phyloP scores from a whole-genome alignment of 2,888 invertebrate genomes.

The Eilema sororculum region DNA sequence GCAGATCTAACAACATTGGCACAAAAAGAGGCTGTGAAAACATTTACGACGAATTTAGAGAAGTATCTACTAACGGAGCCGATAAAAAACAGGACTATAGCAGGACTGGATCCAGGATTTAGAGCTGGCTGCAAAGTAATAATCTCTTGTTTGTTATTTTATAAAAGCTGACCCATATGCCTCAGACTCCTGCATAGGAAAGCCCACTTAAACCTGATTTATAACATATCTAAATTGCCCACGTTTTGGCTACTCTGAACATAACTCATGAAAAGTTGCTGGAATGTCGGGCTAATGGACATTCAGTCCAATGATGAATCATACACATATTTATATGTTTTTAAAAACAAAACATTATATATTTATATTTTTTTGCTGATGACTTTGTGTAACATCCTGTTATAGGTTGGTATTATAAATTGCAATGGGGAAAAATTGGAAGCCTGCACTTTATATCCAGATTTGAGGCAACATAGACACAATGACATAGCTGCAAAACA shows the following conservation, averaged over 20 bases:
- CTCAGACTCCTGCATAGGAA: too few relatives aligned
- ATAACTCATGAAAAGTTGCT: too few relatives aligned
- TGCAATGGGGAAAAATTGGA: slow-evolving; percentile 90
- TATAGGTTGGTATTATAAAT: slow-evolving; percentile 90
- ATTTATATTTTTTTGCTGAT: background rate
- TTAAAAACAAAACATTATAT: too few relatives aligned
- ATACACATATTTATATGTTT: too few relatives aligned
- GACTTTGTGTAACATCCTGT: slow-evolving; percentile 18
- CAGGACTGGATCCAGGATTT: slow-evolving; percentile 97
- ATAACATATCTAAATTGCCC: background rate
- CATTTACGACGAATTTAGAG: slow-evolving; percentile 94
- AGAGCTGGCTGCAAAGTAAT: slow-evolving; percentile 94
- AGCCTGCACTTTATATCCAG: slow-evolving; percentile 90
- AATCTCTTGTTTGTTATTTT: background rate
- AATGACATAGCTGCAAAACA: slow-evolving; percentile 75
- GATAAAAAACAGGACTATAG: slow-evolving; percentile 91
- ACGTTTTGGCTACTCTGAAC: too few relatives aligned
- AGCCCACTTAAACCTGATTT: background rate
- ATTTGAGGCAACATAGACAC: slow-evolving; percentile 72
- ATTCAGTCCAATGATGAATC: too few relatives aligned
- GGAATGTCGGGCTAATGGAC: too few relatives aligned
- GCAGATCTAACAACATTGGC: slow-evolving; percentile 91
- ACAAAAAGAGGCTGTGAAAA: slow-evolving; percentile 93
- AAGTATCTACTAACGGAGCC: slow-evolving; percentile 94
- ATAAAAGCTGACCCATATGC: too few relatives aligned